Evolutionary conservation across 1,140 invertebrate genomes (phyloP).

Genomic region (Dendrolimus punctatus): DNA sequence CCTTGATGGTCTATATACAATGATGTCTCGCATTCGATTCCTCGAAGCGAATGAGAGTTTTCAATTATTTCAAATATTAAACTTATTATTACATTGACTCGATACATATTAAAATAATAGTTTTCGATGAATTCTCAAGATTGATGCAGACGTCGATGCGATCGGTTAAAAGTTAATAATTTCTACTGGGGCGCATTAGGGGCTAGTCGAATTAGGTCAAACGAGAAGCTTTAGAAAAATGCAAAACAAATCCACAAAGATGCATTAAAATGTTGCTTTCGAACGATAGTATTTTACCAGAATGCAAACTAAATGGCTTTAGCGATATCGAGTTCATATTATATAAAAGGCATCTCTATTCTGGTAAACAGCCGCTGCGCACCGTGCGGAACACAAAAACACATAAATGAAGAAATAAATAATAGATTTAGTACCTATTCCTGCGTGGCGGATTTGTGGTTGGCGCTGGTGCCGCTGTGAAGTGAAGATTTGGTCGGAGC

Average conservation of each 20-base stretch:
- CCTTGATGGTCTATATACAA: slow-evolving; percentile 58
- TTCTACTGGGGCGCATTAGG: slow-evolving; percentile 32
- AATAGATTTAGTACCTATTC: slow-evolving; percentile 67
- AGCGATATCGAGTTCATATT: slow-evolving; percentile 37
- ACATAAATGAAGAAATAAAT: slow-evolving; percentile 63
- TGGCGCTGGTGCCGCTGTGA: slow-evolving; percentile 63
- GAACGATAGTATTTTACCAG: slow-evolving; percentile 39
- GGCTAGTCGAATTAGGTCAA: slow-evolving; percentile 46
- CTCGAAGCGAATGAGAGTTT: too few species aligned
- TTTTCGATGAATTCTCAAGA: not conserved
- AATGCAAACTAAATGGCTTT: slow-evolving; percentile 50
- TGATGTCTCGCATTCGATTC: slow-evolving; percentile 12
- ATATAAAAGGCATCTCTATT: slow-evolving; percentile 43
- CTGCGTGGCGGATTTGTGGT: slow-evolving; percentile 60
- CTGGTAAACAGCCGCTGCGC: slow-evolving; percentile 49
- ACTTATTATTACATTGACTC: not conserved
- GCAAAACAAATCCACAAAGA: slow-evolving; percentile 50
- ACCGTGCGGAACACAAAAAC: slow-evolving; percentile 66
- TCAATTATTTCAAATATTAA: too few species aligned
- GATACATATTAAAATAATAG: not conserved
- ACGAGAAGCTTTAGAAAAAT: slow-evolving; percentile 49
- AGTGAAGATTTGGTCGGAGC: slow-evolving; percentile 69
- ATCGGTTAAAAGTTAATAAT: slow-evolving; percentile 55
- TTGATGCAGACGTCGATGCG: slow-evolving; percentile 28
- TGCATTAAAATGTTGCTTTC: slow-evolving; percentile 69